Evolutionary conservation across 2,888 invertebrate species (phyloP).

Genomic region (Brachypterus glaber): DNA sequence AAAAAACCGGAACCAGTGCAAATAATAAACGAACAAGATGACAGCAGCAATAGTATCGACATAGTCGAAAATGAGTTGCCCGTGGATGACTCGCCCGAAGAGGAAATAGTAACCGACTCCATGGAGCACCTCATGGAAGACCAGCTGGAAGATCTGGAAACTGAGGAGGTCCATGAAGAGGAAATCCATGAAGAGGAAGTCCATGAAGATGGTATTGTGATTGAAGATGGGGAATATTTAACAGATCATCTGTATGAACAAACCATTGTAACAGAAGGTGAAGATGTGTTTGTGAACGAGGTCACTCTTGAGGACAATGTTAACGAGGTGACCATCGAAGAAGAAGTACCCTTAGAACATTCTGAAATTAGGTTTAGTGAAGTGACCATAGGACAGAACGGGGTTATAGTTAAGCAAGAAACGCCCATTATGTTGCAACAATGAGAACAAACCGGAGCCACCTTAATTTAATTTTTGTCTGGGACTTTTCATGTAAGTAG

Average conservation of each 20-base stretch:
- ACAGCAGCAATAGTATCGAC: constrained; percentile 4
- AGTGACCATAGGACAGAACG: constrained; percentile 17
- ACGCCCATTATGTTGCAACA: too few species aligned
- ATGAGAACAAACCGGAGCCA: too few species aligned
- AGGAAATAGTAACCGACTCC: constrained; percentile 20
- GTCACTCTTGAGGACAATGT: constrained; percentile 37
- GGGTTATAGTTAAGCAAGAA: too few species aligned
- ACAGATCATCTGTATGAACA: constrained; percentile 31
- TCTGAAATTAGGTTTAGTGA: too few species aligned
- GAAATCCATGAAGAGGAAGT: constrained; percentile 16
- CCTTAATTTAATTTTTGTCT: too few species aligned
- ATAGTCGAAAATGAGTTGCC: constrained; percentile 9
- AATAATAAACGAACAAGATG: constrained; percentile 14
- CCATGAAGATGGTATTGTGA: constrained; percentile 23
- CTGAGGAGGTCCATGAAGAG: constrained; percentile 13
- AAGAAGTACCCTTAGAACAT: constrained; percentile 20
- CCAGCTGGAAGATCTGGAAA: constrained; percentile 11
- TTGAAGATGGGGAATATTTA: constrained; percentile 31
- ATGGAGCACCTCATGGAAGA: constrained; percentile 21
- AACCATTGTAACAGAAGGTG: constrained; percentile 8
- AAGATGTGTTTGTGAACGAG: constrained; percentile 34
- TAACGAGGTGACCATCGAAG: constrained; percentile 33
- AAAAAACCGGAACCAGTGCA: too few species aligned
- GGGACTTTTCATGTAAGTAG: too few species aligned
- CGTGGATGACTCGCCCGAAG: constrained; percentile 15